These are phyloP conservation scores for Corythornis madagascariensis DNA, from an alignment of 2,113 vertebrate genomes.

Conservation along the genomic window DNA sequence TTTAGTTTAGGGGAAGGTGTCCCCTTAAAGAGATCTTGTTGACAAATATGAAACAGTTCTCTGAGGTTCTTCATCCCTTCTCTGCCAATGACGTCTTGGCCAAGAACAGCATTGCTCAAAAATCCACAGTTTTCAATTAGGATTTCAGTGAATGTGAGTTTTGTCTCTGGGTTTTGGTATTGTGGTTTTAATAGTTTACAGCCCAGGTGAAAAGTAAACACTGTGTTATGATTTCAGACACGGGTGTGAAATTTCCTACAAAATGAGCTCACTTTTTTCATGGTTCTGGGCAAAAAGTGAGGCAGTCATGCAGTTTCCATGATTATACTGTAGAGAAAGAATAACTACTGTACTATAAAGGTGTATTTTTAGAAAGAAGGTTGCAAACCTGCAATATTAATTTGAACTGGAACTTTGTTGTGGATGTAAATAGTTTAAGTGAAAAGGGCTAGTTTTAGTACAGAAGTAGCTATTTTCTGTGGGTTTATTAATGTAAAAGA, in stretches of 20 bases:
- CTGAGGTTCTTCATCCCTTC: background rate
- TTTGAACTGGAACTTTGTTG: background rate
- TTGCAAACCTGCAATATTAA: background rate
- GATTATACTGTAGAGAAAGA: conserved; percentile 1
- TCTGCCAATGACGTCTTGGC: background rate
- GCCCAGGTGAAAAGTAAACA: conserved; percentile 32
- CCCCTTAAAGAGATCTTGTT: background rate
- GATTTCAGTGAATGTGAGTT: conserved; percentile 26
- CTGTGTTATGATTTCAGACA: background rate
- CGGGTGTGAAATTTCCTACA: background rate
- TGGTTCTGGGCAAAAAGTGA: background rate
- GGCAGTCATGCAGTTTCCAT: background rate
- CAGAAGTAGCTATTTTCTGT: background rate
- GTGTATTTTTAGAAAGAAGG: conserved; percentile 28
- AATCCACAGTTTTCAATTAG: background rate
- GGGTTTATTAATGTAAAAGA: background rate
- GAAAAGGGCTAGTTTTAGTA: background rate
- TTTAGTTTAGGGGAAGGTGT: background rate
- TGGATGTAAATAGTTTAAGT: background rate
- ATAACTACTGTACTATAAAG: background rate
- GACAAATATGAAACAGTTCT: background rate
- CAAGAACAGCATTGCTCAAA: background rate
- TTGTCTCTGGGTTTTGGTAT: background rate
- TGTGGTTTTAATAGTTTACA: conserved; percentile 47
- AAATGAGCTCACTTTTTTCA: conserved; percentile 44